phyloP scores from a whole-genome alignment of 1,140 invertebrate genomes.

The Harpegnathos saltator region DNA sequence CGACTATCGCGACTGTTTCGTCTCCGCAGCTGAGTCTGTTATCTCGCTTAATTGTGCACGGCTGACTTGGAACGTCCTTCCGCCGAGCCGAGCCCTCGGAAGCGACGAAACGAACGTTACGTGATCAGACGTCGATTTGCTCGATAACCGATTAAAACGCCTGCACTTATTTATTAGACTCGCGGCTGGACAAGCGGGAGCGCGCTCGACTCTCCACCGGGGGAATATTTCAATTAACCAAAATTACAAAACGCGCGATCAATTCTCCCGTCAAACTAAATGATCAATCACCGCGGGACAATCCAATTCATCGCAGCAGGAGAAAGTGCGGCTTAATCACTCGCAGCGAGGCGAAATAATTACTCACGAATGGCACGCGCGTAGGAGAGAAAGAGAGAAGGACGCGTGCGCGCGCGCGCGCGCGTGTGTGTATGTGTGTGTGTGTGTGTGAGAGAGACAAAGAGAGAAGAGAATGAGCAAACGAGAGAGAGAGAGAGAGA shows the following conservation, averaged over 20 bases:
- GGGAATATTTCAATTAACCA: slow-evolving; percentile 27
- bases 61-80: no score
- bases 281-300: slow-evolving; percentile 24
- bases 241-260: slow-evolving; percentile 45
- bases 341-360: slow-evolving; percentile 29
- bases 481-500: background rate
- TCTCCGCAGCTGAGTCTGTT: no score
- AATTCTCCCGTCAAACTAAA: slow-evolving; percentile 42
- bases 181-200: background rate
- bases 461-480: no score
- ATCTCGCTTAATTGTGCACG: no score
- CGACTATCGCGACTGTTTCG: no score
- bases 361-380: slow-evolving; percentile 9
- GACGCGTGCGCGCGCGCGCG: no score
- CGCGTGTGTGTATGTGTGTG: no score
- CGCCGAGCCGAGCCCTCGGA: no score
- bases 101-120: no score
- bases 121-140: no score
- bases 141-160: no score
- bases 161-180: slow-evolving; percentile 15
- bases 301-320: slow-evolving; percentile 4
- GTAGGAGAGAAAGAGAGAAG: background rate
- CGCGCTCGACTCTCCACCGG: background rate
- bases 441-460: no score
- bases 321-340: slow-evolving; percentile 40